Percentiles rank a stretch among this genome's conserved stretches.
phyloP scores from a whole-genome alignment of 2,797 vertebrate genomes.

The Galaxias olidus region DNA sequence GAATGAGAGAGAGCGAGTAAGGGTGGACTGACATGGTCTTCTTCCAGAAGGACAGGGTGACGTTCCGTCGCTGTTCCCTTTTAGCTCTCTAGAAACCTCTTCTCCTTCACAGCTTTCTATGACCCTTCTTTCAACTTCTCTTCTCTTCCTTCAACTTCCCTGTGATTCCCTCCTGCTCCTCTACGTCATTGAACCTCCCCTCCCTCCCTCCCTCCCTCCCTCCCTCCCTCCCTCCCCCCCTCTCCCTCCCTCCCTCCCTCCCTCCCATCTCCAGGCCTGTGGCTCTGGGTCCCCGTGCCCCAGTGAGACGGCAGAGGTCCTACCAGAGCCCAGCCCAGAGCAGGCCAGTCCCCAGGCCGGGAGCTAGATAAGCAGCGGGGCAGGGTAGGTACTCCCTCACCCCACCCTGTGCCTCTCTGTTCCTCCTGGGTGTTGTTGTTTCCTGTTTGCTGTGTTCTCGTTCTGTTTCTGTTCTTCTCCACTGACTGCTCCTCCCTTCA shows the following conservation, averaged over 20 bases:
- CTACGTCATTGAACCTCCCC: background rate
- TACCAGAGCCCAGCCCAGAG: constrained; percentile 91
- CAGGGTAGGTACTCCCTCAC: constrained; percentile 93
- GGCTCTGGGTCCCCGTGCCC: constrained; percentile 94
- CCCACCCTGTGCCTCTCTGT: background rate
- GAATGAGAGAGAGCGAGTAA: background rate
- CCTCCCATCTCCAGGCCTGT: constrained; percentile 85
- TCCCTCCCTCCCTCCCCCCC: constrained; percentile 18
- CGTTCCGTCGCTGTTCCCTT: background rate
- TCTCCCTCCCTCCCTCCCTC: constrained; percentile 10
- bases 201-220: constrained; percentile 8
- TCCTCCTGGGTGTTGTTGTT: background rate
- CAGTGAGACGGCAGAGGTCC: constrained; percentile 92
- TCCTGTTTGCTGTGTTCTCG: background rate
- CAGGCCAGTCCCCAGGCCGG: constrained; percentile 96
- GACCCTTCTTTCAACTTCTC: background rate
- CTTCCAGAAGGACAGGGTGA: constrained; percentile 34
- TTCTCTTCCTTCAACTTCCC: background rate
- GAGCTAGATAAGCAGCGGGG: constrained; percentile 98
- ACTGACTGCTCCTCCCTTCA: too few relatives aligned
- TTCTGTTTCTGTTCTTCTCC: background rate
- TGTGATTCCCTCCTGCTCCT: background rate
- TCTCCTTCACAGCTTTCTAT: background rate
- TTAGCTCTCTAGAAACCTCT: constrained; percentile 4
- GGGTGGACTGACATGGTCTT: constrained; percentile 8